Conservation (phyloP, 2,797 vertebrate species). For the Protosalanx chinensis region DNA sequence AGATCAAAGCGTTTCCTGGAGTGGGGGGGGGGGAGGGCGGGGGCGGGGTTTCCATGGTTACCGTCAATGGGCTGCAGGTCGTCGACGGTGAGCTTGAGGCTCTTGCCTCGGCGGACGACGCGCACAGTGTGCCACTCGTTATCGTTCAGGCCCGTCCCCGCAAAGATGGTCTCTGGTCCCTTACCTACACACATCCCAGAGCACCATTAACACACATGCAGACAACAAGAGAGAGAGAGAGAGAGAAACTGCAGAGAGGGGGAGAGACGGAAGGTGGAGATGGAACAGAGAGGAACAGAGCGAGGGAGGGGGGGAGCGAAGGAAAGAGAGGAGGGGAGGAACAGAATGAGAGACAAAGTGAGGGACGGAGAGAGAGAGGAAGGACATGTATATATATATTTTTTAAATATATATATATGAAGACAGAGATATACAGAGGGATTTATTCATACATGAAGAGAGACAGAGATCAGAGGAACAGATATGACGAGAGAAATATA, state of each 20-base stretch:
- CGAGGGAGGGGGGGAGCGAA: constrained; percentile 1
- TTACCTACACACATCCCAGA: constrained; percentile 90
- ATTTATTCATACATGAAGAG: too few relatives aligned
- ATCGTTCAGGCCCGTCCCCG: constrained; percentile 98
- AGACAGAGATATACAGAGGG: too few relatives aligned
- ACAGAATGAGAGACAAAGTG: background rate
- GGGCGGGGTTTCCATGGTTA: constrained; percentile 59
- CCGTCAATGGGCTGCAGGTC: constrained; percentile 97
- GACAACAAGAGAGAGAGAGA: constrained; percentile 22
- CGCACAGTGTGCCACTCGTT: constrained; percentile 99
- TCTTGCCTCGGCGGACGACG: constrained; percentile 95
- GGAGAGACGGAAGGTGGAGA: constrained; percentile 27
- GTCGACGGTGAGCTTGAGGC: constrained; percentile 94
- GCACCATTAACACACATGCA: constrained; percentile 65
- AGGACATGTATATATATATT: too few relatives aligned
- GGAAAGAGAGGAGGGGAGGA: background rate
- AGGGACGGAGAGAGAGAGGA: background rate
- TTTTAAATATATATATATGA: too few relatives aligned
- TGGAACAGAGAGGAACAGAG: constrained; percentile 12
- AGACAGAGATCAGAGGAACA: too few relatives aligned
- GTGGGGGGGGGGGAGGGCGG: constrained; percentile 54
- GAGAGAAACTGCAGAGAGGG: constrained; percentile 41
- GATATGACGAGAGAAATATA: too few relatives aligned
- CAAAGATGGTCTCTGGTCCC: constrained; percentile 99
- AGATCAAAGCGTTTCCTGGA: background rate